phyloP scores from a whole-genome alignment of 2,888 invertebrate genomes.

The Geotrupes spiniger region DNA sequence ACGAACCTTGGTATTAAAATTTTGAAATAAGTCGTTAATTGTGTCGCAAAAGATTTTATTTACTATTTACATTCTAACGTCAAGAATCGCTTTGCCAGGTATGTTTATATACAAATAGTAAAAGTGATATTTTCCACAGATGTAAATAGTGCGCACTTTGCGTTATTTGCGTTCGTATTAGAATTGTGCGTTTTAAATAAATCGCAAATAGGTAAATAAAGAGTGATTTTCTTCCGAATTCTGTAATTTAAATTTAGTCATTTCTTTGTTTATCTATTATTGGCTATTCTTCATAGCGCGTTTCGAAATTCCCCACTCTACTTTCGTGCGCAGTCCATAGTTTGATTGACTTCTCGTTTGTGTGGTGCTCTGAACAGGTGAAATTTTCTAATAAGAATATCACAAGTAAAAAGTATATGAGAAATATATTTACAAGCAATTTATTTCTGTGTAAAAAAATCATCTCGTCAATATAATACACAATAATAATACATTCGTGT shows the following conservation, averaged over 20 bases:
- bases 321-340: slow-evolving; percentile 16
- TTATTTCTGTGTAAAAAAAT: neutral
- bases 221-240: neutral
- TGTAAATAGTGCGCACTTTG: neutral
- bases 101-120: slow-evolving; percentile 1
- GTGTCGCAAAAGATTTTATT: no score
- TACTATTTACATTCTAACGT: neutral
- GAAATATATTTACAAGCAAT: no score
- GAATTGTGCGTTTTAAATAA: neutral
- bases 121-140: neutral
- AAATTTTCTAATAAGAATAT: slow-evolving; percentile 7
- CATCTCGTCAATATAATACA: neutral
- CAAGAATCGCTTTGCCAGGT: neutral
- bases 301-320: slow-evolving; percentile 16
- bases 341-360: slow-evolving; percentile 11
- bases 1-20: no score
- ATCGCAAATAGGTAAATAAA: neutral
- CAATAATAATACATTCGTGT: neutral
- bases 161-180: neutral
- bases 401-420: neutral
- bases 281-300: slow-evolving; percentile 17
- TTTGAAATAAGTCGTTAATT: no score
- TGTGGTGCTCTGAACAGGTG: slow-evolving; percentile 6
- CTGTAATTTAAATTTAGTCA: slow-evolving; percentile 25
- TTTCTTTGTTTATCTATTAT: slow-evolving; percentile 28